phyloP scores from a whole-genome alignment of 1,140 invertebrate genomes.

The Sminthurides bifidus region DNA sequence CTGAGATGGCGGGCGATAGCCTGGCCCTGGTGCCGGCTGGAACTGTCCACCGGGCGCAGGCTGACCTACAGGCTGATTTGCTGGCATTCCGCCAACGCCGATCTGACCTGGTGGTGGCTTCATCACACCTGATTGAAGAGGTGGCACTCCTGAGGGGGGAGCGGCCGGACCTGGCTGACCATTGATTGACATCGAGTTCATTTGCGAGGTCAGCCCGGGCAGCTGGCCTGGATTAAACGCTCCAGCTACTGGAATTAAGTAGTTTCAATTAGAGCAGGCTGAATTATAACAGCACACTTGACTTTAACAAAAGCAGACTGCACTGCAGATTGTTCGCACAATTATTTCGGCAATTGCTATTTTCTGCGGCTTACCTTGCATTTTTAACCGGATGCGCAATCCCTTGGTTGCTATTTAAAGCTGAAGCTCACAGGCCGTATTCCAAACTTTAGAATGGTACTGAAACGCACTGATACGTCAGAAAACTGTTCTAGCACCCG shows the following conservation, averaged over 20 bases:
- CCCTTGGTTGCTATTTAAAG: no score
- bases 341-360: background rate
- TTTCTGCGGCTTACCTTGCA: background rate
- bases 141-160: no score
- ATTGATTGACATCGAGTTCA: slow-evolving; percentile 1
- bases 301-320: background rate
- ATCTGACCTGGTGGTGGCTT: background rate
- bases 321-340: background rate
- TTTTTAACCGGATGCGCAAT: no score
- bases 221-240: background rate
- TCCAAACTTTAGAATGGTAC: background rate
- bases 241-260: background rate
- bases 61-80: background rate
- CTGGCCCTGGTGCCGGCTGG: background rate
- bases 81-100: background rate
- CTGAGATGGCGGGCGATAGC: slow-evolving; percentile 3
- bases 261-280: background rate
- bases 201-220: background rate
- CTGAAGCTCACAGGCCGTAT: no score
- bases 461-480: background rate
- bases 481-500: background rate
- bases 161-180: no score
- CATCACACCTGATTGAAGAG: background rate
- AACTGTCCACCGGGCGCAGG: slow-evolving; percentile 6
- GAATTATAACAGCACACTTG: background rate